phyloP scores from a whole-genome alignment of 2,797 vertebrate species.

The Nasua narica region DNA sequence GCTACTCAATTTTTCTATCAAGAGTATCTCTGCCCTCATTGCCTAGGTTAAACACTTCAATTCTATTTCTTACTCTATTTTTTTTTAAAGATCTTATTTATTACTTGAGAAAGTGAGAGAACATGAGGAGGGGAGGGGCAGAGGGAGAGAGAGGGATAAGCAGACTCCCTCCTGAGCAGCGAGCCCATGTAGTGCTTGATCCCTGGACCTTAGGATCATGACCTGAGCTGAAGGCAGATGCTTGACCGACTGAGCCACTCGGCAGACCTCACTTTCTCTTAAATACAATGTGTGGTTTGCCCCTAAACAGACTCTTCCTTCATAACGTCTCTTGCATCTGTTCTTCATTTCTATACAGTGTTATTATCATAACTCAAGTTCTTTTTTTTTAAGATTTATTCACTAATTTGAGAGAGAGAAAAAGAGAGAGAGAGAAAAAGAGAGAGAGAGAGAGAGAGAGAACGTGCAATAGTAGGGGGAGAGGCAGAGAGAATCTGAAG shows the following conservation, averaged over 20 bases:
- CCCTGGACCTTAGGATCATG: no score
- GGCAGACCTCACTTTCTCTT: background rate
- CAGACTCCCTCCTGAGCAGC: no score
- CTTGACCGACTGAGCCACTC: no score
- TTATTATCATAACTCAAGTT: background rate
- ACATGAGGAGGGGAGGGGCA: no score
- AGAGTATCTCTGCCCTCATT: background rate
- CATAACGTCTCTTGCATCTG: background rate
- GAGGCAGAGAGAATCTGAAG: no score
- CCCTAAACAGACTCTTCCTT: background rate
- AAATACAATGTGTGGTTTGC: background rate
- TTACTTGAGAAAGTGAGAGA: no score
- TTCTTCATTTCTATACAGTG: background rate
- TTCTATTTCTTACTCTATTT: background rate
- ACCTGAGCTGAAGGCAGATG: no score
- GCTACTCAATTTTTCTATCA: background rate
- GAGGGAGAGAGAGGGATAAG: no score
- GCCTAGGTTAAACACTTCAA: background rate
- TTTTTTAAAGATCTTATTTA: no score
- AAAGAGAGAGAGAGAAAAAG: background rate
- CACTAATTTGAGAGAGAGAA: background rate
- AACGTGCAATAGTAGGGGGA: no score
- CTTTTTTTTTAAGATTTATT: background rate
- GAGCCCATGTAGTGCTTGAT: no score
- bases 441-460: background rate